A percentile compares a stretch with the other conserved stretches of the same genome.
Conservation (phyloP, 2,113 vertebrate genomes). For the Boulengeromyrus knoepffleri region DNA sequence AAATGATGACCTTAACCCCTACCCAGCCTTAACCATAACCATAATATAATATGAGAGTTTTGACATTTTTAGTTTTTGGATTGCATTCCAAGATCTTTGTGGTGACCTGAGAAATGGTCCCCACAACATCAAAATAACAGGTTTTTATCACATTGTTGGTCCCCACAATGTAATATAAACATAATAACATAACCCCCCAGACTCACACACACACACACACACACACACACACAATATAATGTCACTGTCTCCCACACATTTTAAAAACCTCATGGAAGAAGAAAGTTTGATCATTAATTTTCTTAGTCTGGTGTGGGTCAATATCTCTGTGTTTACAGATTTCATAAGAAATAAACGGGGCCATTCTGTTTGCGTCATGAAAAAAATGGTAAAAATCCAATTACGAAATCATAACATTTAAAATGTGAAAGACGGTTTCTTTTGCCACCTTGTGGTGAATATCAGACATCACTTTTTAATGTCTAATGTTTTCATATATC, state of each 20-base stretch:
- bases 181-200: no score
- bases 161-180: no score
- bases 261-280: neutral
- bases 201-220: neutral
- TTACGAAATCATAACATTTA: neutral
- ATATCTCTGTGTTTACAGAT: neutral
- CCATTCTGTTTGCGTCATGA: neutral
- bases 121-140: no score
- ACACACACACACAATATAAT: neutral
- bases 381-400: neutral
- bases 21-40: no score
- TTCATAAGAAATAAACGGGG: neutral
- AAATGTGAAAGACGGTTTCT: neutral
- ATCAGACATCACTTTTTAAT: neutral
- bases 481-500: neutral
- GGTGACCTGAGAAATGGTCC: no score
- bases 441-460: constrained; percentile 13
- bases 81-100: no score
- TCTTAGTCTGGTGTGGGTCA: neutral
- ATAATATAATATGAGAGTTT: no score
- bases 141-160: no score
- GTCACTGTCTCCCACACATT: neutral
- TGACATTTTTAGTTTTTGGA: no score
- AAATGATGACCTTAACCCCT: no score
- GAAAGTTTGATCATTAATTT: neutral